phyloP scores from a whole-genome alignment of 2,797 vertebrate species.

The Hydrophis major region DNA sequence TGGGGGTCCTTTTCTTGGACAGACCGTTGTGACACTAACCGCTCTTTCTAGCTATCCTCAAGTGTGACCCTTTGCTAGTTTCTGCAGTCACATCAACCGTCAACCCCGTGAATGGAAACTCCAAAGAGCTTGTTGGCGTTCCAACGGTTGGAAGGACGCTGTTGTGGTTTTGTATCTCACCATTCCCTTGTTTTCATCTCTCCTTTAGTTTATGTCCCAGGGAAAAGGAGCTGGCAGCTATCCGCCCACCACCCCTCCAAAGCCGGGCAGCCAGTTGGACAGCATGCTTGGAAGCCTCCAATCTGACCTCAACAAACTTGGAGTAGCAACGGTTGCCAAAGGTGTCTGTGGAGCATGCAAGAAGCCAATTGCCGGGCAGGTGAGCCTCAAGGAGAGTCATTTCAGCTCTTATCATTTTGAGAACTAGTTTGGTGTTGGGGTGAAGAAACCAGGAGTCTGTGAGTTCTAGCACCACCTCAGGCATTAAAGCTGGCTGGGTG shows the following conservation, averaged over 20 bases:
- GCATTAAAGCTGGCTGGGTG: neutral
- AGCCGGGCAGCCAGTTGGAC: slow-evolving; percentile 91
- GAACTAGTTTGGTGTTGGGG: neutral
- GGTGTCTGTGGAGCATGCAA: slow-evolving; percentile 95
- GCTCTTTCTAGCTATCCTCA: neutral
- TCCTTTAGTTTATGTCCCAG: slow-evolving; percentile 85
- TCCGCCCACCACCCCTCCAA: slow-evolving; percentile 75
- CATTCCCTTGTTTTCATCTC: neutral
- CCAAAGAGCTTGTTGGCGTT: neutral
- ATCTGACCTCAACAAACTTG: slow-evolving; percentile 90
- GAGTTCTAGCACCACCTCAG: neutral
- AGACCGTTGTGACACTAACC: neutral
- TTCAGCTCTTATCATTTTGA: neutral
- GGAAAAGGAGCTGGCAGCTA: slow-evolving; percentile 76
- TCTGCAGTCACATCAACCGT: fast-evolving
- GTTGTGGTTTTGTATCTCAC: slow-evolving; percentile 1
- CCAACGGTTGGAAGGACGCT: neutral
- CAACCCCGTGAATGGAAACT: neutral
- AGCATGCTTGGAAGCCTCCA: slow-evolving; percentile 96
- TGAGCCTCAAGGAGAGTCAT: slow-evolving; percentile 60
- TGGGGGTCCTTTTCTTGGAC: neutral
- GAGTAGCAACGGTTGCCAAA: slow-evolving; percentile 91
- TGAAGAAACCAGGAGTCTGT: neutral
- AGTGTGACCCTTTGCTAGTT: neutral
- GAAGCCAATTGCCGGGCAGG: slow-evolving; percentile 95